Conservation (phyloP, 2,797 vertebrate species). For the Syncerus caffer region DNA sequence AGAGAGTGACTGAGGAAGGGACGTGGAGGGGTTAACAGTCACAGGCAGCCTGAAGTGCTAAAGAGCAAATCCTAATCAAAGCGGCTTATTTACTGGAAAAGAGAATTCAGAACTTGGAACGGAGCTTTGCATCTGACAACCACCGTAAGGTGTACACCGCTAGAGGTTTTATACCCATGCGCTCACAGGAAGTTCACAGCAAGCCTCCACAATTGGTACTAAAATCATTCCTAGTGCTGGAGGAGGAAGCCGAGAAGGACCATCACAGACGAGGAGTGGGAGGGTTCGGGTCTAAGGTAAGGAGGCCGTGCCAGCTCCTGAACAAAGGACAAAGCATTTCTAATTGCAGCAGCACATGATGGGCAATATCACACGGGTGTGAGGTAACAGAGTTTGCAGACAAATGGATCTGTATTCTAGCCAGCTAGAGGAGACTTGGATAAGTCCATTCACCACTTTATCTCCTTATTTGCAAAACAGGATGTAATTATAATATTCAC, state of each 20-base stretch:
- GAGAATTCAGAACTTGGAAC: not conserved
- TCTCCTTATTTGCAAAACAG: not conserved
- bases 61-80: not conserved
- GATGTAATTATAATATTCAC: not conserved
- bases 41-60: not conserved
- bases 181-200: not conserved
- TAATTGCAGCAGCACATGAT: not conserved
- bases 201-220: not conserved
- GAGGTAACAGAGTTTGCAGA: not conserved
- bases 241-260: not conserved
- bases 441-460: not conserved
- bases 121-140: not conserved
- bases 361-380: not conserved
- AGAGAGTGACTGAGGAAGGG: not conserved
- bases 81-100: not conserved
- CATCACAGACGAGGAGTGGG: not conserved
- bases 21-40: not conserved
- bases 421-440: not conserved
- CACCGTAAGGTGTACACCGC: accelerated
- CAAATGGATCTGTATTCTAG: not conserved
- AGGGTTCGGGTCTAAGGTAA: not conserved
- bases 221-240: not conserved
- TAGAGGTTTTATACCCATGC: not conserved
- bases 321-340: not conserved
- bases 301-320: not conserved